Percentiles rank a stretch among this genome's conserved stretches.
Evolutionary conservation across 2,113 vertebrate genomes (phyloP).

Genomic region (Bubo blakistoni): DNA sequence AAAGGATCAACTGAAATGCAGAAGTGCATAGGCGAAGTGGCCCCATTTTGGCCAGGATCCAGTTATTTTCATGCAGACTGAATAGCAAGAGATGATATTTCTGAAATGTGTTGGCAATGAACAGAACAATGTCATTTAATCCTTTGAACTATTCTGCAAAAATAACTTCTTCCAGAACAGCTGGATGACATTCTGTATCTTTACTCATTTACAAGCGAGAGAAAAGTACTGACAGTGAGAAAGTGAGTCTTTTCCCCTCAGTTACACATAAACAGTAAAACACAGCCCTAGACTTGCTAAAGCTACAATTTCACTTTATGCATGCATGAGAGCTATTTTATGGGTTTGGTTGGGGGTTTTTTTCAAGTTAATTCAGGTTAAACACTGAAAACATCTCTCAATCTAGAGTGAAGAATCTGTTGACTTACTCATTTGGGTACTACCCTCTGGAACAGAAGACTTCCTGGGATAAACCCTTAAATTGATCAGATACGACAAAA

Average conservation of each 20-base stretch:
- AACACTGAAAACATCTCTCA: neutral
- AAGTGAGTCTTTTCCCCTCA: neutral
- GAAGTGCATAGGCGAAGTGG: neutral
- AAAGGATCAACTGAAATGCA: neutral
- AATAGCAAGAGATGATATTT: neutral
- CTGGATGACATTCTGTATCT: neutral
- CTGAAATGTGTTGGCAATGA: neutral
- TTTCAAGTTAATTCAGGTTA: neutral
- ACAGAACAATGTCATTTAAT: constrained; percentile 18
- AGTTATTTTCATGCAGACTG: constrained; percentile 1
- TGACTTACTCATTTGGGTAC: neutral
- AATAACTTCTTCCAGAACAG: neutral
- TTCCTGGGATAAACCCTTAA: neutral
- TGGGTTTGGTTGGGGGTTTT: neutral
- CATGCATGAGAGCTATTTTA: neutral
- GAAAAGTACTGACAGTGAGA: neutral
- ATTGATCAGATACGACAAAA: neutral
- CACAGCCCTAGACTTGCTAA: neutral
- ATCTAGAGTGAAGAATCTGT: neutral
- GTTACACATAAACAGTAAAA: neutral
- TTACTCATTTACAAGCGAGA: neutral
- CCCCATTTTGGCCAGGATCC: constrained; percentile 18
- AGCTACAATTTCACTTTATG: neutral
- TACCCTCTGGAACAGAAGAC: neutral
- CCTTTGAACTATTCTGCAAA: neutral